Evolutionary conservation across 1,140 invertebrate species (phyloP).

Genomic region (Mizuhopecten yessoensis): DNA sequence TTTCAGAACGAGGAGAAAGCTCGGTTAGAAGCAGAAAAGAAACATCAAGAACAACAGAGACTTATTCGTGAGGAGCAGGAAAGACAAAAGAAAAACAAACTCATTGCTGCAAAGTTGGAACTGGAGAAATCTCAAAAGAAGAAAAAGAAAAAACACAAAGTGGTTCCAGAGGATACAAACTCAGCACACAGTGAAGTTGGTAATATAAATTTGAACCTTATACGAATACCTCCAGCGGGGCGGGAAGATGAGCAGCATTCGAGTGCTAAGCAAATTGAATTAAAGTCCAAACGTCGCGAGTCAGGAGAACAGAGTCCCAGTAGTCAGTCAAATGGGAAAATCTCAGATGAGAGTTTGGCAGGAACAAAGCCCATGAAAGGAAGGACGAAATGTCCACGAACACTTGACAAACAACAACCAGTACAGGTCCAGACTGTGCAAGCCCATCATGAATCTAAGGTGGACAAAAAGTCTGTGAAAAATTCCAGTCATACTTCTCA

Average conservation of each 20-base stretch:
- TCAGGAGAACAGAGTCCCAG: slow-evolving; percentile 42
- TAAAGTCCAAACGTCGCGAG: slow-evolving; percentile 40
- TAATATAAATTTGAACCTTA: slow-evolving; percentile 54
- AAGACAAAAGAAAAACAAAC: slow-evolving; percentile 51
- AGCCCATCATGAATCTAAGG: not conserved
- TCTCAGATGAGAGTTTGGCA: slow-evolving; percentile 40
- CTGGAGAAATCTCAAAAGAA: slow-evolving; percentile 55
- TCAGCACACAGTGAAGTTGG: slow-evolving; percentile 52
- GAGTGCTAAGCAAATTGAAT: slow-evolving; percentile 35
- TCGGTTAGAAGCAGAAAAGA: slow-evolving; percentile 66
- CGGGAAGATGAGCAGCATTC: slow-evolving; percentile 49
- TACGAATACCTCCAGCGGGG: slow-evolving; percentile 58
- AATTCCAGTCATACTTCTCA: not conserved
- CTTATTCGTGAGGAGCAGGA: slow-evolving; percentile 49
- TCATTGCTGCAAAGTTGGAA: slow-evolving; percentile 51
- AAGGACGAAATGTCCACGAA: slow-evolving; percentile 36
- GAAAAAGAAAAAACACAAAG: slow-evolving; percentile 55
- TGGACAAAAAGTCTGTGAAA: slow-evolving; percentile 44
- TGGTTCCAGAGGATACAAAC: slow-evolving; percentile 37
- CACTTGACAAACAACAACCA: slow-evolving; percentile 1
- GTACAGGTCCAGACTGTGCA: slow-evolving; percentile 3
- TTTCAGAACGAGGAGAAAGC: slow-evolving; percentile 76
- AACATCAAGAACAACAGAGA: slow-evolving; percentile 57
- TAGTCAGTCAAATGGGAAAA: slow-evolving; percentile 36
- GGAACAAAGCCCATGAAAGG: slow-evolving; percentile 8